These are phyloP conservation scores for Phalacrocorax brasilianus DNA, from an alignment of 2,113 vertebrate genomes.

Conservation along the genomic window DNA sequence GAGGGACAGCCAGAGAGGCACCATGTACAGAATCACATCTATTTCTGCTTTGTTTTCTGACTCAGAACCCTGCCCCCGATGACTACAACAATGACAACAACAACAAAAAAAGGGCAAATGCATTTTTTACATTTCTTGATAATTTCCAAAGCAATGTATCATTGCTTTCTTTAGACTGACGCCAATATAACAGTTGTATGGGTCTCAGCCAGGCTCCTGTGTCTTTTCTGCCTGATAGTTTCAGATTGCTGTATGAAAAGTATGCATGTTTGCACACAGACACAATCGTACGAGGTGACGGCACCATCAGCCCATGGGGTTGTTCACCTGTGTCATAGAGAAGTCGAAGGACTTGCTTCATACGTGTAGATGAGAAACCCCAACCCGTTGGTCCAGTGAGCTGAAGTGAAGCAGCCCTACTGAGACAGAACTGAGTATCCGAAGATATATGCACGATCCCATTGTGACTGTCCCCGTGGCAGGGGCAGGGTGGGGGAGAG, in stretches of 20 bases:
- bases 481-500: neutral
- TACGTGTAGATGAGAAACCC: neutral
- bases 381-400: neutral
- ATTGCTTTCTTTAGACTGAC: conserved; percentile 70
- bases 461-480: neutral
- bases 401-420: conserved; percentile 4
- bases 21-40: conserved; percentile 54
- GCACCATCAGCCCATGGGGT: neutral
- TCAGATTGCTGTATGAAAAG: conserved; percentile 47
- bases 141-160: conserved; percentile 71
- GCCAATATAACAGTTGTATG: conserved; percentile 66
- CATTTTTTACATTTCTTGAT: conserved; percentile 76
- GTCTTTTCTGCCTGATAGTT: conserved; percentile 71
- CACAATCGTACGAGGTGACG: neutral
- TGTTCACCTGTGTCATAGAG: neutral
- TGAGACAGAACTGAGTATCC: neutral
- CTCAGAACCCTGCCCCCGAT: conserved; percentile 50
- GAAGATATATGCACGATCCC: neutral
- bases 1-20: conserved; percentile 34
- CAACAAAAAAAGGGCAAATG: conserved; percentile 71
- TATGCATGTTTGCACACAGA: conserved; percentile 32
- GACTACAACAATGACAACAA: conserved; percentile 39
- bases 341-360: neutral
- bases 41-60: conserved; percentile 63
- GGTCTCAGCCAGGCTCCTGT: conserved; percentile 73